A percentile compares a stretch with the other conserved stretches of the same genome.
Evolutionary conservation across 2,888 invertebrate species (phyloP).

Genomic region (Lagria hirta): DNA sequence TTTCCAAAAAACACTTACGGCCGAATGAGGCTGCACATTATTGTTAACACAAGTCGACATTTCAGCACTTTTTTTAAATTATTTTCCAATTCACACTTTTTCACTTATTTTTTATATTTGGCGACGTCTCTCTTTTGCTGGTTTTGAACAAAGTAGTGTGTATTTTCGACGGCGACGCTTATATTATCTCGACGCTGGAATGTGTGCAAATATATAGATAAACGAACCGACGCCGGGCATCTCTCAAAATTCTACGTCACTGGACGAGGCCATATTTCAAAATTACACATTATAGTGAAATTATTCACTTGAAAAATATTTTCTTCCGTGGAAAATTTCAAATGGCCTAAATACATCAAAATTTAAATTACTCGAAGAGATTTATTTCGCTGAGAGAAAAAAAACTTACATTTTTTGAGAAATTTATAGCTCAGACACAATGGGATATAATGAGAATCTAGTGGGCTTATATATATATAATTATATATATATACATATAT

Average conservation of each 20-base stretch:
- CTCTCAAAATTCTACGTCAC: conserved; percentile 35
- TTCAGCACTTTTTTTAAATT: conserved; percentile 2
- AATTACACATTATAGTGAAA: conserved; percentile 23
- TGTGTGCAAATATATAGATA: conserved; percentile 47
- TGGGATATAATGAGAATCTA: too few relatives aligned
- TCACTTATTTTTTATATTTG: conserved; percentile 1
- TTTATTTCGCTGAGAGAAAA: too few relatives aligned
- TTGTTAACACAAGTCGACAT: conserved; percentile 3
- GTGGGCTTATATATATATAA: too few relatives aligned
- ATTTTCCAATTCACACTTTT: conserved; percentile 4
- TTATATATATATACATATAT: too few relatives aligned
- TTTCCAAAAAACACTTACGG: conserved; percentile 2
- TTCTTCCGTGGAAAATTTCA: not conserved
- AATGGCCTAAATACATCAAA: too few relatives aligned
- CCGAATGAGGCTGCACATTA: conserved; percentile 5
- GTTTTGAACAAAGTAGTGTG: conserved; percentile 19
- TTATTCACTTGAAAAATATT: conserved; percentile 26
- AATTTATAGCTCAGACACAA: too few relatives aligned
- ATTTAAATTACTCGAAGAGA: too few relatives aligned
- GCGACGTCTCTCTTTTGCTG: conserved; percentile 21
- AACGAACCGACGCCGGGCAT: conserved; percentile 44
- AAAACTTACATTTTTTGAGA: too few relatives aligned
- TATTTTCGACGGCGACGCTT: conserved; percentile 33
- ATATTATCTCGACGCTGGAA: conserved; percentile 41
- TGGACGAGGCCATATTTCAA: conserved; percentile 31